These are phyloP conservation scores for Kryptolebias ocellatus DNA, from an alignment of 2,797 vertebrate species.

Conservation along the genomic window DNA sequence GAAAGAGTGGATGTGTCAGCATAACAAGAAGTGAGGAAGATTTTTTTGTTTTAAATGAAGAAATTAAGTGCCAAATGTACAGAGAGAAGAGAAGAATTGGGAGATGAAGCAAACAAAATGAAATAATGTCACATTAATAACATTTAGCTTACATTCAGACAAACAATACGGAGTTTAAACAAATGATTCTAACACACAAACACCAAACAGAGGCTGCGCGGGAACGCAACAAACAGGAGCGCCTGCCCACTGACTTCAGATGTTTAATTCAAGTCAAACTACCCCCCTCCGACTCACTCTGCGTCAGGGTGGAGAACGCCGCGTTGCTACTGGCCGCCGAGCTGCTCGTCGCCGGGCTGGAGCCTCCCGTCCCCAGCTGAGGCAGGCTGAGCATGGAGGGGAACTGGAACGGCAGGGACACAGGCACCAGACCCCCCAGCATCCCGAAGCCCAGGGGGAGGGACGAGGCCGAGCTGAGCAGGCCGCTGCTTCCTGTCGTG, in stretches of 20 bases:
- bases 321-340: slow-evolving; percentile 90
- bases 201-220: slow-evolving; percentile 36
- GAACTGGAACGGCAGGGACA: slow-evolving; percentile 96
- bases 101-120: slow-evolving; percentile 65
- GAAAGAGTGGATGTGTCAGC: slow-evolving; percentile 25
- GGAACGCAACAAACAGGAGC: background rate
- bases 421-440: slow-evolving; percentile 94
- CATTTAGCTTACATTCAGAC: slow-evolving; percentile 53
- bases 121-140: slow-evolving; percentile 59
- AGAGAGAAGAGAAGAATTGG: slow-evolving; percentile 16
- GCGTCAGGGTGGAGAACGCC: slow-evolving; percentile 88
- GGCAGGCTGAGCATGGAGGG: slow-evolving; percentile 90
- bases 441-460: slow-evolving; percentile 94
- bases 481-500: slow-evolving; percentile 83
- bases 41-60: background rate
- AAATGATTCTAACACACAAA: slow-evolving; percentile 47
- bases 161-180: slow-evolving; percentile 54
- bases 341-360: slow-evolving; percentile 83
- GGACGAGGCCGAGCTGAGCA: slow-evolving; percentile 86
- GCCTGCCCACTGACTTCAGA: too few species aligned
- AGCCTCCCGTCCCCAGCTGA: slow-evolving; percentile 57
- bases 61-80: slow-evolving; percentile 6
- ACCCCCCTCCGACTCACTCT: slow-evolving; percentile 87
- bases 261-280: too few species aligned
- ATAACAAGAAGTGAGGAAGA: slow-evolving; percentile 18